Evolutionary conservation across 2,888 invertebrate genomes (phyloP).

Genomic region (Drosophila diplacantha): DNA sequence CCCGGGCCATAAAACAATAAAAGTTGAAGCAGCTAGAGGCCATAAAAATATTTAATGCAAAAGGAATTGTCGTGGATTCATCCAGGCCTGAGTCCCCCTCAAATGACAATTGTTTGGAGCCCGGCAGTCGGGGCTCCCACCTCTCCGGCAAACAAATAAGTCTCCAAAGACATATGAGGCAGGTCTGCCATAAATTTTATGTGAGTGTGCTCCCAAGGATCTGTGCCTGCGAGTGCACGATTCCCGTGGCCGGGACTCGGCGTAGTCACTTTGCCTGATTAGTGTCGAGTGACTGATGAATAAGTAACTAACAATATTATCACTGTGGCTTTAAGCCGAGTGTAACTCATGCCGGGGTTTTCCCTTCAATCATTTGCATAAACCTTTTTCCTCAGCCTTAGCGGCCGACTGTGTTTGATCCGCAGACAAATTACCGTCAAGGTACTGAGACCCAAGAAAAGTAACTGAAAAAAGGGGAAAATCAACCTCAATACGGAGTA

Average conservation of each 20-base stretch:
- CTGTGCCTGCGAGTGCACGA: conserved; percentile 55
- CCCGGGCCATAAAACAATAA: conserved; percentile 68
- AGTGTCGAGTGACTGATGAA: conserved; percentile 68
- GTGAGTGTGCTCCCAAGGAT: conserved; percentile 35
- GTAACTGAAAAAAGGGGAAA: conserved; percentile 16
- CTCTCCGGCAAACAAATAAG: conserved; percentile 46
- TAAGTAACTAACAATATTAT: conserved; percentile 59
- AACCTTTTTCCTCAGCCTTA: conserved; percentile 19
- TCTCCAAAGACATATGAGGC: conserved; percentile 67
- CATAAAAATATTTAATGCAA: conserved; percentile 73
- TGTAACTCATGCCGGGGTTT: conserved; percentile 19
- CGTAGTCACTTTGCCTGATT: conserved; percentile 66
- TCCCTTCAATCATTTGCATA: conserved; percentile 44
- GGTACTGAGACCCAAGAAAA: conserved; percentile 14
- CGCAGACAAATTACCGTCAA: conserved; percentile 52
- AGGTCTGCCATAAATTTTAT: conserved; percentile 72
- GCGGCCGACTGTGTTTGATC: conserved; percentile 55
- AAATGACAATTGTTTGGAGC: conserved; percentile 58
- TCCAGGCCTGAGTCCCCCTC: background rate
- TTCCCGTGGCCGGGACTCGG: conserved; percentile 49
- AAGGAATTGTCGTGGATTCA: conserved; percentile 45
- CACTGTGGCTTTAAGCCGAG: conserved; percentile 28
- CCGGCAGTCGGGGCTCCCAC: conserved; percentile 9
- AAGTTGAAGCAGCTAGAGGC: conserved; percentile 54
- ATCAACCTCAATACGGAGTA: conserved; percentile 28